A percentile compares a stretch with the other conserved stretches of the same genome.
Evolutionary conservation across 2,113 vertebrate genomes (phyloP).

Genomic region (Pelmatolapia mariae): DNA sequence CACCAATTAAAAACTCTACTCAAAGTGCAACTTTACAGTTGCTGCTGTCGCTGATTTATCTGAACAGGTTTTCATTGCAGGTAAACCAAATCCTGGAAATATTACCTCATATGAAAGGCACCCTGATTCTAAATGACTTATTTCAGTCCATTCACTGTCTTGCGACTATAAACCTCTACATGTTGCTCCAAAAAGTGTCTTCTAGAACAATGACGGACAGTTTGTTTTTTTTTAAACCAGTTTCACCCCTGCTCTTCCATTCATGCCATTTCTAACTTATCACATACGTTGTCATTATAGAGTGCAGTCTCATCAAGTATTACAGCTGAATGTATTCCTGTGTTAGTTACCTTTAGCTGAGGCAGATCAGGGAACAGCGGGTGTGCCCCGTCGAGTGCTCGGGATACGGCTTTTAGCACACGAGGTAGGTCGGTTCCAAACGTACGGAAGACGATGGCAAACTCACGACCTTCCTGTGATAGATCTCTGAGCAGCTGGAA

Average conservation of each 20-base stretch:
- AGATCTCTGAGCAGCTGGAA: constrained; percentile 79
- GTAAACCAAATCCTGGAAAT: not conserved
- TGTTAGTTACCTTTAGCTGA: constrained; percentile 59
- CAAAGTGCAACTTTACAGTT: not conserved
- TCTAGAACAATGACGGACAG: not conserved
- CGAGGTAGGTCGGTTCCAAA: constrained; percentile 81
- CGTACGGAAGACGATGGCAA: constrained; percentile 79
- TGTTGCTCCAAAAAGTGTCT: not conserved
- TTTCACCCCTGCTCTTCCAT: not conserved
- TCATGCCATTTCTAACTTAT: not conserved
- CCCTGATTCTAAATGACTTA: not conserved
- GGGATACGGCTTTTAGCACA: constrained; percentile 60
- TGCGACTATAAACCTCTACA: not conserved
- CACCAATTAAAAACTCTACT: not conserved
- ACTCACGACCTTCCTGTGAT: constrained; percentile 61
- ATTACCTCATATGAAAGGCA: not conserved
- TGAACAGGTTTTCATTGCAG: not conserved
- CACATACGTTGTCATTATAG: not conserved
- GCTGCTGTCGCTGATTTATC: not conserved
- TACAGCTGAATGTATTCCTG: not conserved
- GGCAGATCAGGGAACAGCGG: constrained; percentile 78
- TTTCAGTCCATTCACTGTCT: not conserved
- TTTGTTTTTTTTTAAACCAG: not conserved
- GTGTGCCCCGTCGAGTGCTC: constrained; percentile 74
- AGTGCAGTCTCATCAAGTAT: not conserved